Conservation (phyloP, 2,888 invertebrate genomes). For the Gonocerus acuteangulatus region DNA sequence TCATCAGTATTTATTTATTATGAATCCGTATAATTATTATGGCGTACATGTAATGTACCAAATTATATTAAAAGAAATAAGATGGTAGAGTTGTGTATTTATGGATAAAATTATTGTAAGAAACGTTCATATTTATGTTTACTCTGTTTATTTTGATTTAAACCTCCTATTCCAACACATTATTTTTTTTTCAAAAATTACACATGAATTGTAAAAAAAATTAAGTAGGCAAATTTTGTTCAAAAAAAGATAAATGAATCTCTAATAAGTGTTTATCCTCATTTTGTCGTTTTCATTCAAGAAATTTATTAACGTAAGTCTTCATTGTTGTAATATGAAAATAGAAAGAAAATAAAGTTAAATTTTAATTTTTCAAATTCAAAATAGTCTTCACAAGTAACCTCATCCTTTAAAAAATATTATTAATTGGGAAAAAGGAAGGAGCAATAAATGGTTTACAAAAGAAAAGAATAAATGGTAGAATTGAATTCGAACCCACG, state of each 20-base stretch:
- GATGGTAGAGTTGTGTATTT: constrained; percentile 39
- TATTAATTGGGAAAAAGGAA: no score
- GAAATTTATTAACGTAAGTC: background rate
- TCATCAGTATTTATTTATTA: constrained; percentile 35
- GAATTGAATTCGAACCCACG: no score
- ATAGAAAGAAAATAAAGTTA: background rate
- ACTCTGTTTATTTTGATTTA: constrained; percentile 12
- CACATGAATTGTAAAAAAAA: no score
- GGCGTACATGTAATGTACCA: constrained; percentile 39
- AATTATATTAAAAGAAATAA: constrained; percentile 36
- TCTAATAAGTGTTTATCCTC: background rate
- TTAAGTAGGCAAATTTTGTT: background rate
- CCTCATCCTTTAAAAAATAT: no score
- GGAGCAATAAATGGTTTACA: no score
- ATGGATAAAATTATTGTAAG: constrained; percentile 36
- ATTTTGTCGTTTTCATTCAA: background rate
- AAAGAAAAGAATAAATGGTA: no score
- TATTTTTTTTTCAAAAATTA: no score
- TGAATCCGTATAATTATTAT: constrained; percentile 33
- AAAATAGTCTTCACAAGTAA: no score
- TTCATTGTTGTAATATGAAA: background rate
- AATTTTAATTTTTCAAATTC: background rate
- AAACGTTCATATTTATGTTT: constrained; percentile 19
- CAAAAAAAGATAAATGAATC: no score
- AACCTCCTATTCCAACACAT: no score